Conservation (phyloP, 2,888 invertebrate genomes). For the Lutraria lutraria region DNA sequence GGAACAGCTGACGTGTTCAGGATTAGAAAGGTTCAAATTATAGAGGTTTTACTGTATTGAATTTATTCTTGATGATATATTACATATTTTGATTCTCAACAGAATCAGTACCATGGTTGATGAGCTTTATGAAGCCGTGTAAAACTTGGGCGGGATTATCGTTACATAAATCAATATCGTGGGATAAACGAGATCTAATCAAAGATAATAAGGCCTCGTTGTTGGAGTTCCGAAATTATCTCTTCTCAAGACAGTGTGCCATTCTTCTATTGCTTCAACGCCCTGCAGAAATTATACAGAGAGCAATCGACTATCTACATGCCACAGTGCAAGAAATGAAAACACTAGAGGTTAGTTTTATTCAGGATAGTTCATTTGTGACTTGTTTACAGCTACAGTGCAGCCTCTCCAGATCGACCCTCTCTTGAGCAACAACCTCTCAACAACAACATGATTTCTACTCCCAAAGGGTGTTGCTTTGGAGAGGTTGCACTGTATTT, state of each 20-base stretch:
- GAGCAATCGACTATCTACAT: constrained; percentile 96
- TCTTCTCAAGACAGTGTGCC: constrained; percentile 96
- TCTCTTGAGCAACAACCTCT: too few relatives aligned
- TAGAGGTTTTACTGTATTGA: too few relatives aligned
- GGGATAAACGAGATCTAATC: constrained; percentile 84
- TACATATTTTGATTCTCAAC: constrained; percentile 24
- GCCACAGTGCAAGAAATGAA: constrained; percentile 94
- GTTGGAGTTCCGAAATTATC: constrained; percentile 96
- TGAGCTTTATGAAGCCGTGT: constrained; percentile 92
- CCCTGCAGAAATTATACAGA: constrained; percentile 96
- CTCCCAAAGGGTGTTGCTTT: too few relatives aligned
- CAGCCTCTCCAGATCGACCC: too few relatives aligned
- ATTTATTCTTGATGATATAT: too few relatives aligned
- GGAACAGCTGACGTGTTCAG: too few relatives aligned
- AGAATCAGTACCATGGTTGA: constrained; percentile 95
- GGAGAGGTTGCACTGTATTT: too few relatives aligned
- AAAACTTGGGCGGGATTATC: constrained; percentile 94
- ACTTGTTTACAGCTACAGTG: too few relatives aligned
- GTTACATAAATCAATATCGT: constrained; percentile 86
- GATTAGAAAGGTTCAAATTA: too few relatives aligned
- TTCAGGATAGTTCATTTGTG: not conserved
- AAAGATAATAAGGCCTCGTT: constrained; percentile 90
- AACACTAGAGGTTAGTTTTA: constrained; percentile 90
- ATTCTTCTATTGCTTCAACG: constrained; percentile 89
- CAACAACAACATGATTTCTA: too few relatives aligned